These are phyloP conservation scores for Falco biarmicus DNA, from an alignment of 2,797 vertebrate genomes.

Conservation along the genomic window DNA sequence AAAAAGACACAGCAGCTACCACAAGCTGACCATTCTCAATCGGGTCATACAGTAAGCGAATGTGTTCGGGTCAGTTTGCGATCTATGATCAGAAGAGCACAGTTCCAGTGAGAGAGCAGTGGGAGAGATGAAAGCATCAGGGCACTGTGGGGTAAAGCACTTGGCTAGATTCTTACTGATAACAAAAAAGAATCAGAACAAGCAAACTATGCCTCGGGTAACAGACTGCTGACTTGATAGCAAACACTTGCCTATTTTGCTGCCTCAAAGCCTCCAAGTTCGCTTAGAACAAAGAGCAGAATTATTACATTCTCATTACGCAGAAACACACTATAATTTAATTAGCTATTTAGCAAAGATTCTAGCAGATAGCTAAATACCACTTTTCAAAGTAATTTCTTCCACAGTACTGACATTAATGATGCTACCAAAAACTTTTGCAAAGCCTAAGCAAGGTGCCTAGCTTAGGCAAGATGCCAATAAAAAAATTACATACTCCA, in stretches of 20 bases:
- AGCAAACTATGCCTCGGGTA: background rate
- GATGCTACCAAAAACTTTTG: background rate
- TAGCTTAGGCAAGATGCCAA: constrained; percentile 33
- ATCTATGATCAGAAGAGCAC: background rate
- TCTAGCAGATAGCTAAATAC: constrained; percentile 31
- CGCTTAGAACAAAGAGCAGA: constrained; percentile 36
- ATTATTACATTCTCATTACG: background rate
- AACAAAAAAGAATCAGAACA: background rate
- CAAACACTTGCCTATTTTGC: constrained; percentile 2
- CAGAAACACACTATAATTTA: constrained; percentile 7
- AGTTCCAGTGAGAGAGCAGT: background rate
- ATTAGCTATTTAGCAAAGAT: constrained; percentile 24
- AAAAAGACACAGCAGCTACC: too few species aligned
- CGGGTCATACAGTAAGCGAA: background rate
- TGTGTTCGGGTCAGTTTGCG: background rate
- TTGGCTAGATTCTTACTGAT: background rate
- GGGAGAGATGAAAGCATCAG: background rate
- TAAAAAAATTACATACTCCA: constrained; percentile 4
- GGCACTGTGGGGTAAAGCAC: background rate
- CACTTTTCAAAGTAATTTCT: constrained; percentile 37
- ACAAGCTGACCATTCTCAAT: background rate
- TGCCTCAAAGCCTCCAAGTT: background rate
- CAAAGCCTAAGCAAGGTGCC: constrained; percentile 31
- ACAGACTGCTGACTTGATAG: background rate
- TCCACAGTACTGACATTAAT: background rate